These are phyloP conservation scores for Chloropsis hardwickii DNA, from an alignment of 2,113 vertebrate genomes.

Conservation along the genomic window DNA sequence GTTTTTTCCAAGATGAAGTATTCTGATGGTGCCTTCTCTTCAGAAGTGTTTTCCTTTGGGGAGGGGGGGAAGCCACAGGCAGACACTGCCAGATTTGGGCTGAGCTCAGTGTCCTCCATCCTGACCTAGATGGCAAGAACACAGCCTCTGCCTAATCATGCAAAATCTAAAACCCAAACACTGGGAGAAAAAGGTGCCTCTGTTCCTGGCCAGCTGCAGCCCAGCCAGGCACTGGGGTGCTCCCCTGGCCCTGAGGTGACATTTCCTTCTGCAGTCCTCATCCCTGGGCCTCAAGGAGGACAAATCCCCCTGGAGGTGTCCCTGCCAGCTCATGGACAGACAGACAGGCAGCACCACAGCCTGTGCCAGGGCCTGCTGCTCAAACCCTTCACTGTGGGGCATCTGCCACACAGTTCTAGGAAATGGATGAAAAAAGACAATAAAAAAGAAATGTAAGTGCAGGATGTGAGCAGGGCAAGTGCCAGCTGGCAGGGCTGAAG, in stretches of 20 bases:
- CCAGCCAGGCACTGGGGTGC: neutral
- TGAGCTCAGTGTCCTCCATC: neutral
- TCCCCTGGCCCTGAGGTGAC: neutral
- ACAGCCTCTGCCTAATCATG: slow-evolving; percentile 12
- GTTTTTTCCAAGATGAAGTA: slow-evolving; percentile 54
- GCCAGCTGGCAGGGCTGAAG: neutral
- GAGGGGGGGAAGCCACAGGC: neutral
- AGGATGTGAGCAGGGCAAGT: neutral
- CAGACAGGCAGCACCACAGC: neutral
- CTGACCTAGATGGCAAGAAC: slow-evolving; percentile 3
- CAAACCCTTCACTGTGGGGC: neutral
- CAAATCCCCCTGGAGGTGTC: neutral
- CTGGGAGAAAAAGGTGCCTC: slow-evolving; percentile 11
- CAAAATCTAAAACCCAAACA: neutral
- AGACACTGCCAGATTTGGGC: slow-evolving; percentile 5
- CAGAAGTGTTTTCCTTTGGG: slow-evolving; percentile 41
- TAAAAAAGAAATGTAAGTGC: neutral
- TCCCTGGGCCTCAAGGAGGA: neutral
- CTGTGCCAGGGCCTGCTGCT: neutral
- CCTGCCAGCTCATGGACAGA: neutral
- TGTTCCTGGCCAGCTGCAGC: neutral
- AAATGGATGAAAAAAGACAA: neutral
- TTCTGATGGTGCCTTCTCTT: neutral
- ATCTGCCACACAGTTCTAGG: neutral
- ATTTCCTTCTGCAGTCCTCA: neutral